These are phyloP conservation scores for Hephaestus fuliginosus DNA, from an alignment of 2,797 vertebrate species.

Conservation along the genomic window DNA sequence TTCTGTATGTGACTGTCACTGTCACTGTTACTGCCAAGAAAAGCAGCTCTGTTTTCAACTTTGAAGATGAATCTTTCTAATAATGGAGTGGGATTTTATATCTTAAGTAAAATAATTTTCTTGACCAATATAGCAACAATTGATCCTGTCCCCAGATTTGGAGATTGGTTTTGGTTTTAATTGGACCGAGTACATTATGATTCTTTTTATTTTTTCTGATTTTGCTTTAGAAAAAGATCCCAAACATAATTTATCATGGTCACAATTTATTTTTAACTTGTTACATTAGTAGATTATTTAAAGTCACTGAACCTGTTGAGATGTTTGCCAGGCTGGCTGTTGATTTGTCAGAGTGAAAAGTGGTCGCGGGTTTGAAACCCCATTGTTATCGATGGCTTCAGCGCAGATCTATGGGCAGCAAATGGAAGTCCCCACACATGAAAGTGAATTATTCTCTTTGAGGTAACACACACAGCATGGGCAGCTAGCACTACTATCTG, in stretches of 20 bases:
- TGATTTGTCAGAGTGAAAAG: constrained; percentile 8
- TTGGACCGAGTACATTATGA: background rate
- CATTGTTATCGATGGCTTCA: constrained; percentile 44
- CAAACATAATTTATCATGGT: background rate
- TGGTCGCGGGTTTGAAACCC: constrained; percentile 42
- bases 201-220: background rate
- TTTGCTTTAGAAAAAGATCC: background rate
- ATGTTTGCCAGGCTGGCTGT: constrained; percentile 5
- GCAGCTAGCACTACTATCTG: constrained; percentile 45
- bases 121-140: background rate
- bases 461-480: constrained; percentile 66
- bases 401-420: constrained; percentile 34
- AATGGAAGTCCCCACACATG: constrained; percentile 65
- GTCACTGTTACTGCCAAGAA: background rate
- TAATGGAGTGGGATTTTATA: background rate
- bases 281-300: too few species aligned
- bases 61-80: background rate
- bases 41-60: background rate
- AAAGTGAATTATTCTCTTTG: constrained; percentile 82
- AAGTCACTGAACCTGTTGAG: background rate
- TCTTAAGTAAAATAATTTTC: background rate
- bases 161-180: background rate
- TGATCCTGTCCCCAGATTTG: background rate
- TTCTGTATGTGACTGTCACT: background rate
- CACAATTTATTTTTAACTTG: background rate